Percentiles rank a stretch among this genome's conserved stretches.
These are phyloP conservation scores for Rhinoraja longicauda DNA, from an alignment of 2,797 vertebrate genomes.

Conservation along the genomic window DNA sequence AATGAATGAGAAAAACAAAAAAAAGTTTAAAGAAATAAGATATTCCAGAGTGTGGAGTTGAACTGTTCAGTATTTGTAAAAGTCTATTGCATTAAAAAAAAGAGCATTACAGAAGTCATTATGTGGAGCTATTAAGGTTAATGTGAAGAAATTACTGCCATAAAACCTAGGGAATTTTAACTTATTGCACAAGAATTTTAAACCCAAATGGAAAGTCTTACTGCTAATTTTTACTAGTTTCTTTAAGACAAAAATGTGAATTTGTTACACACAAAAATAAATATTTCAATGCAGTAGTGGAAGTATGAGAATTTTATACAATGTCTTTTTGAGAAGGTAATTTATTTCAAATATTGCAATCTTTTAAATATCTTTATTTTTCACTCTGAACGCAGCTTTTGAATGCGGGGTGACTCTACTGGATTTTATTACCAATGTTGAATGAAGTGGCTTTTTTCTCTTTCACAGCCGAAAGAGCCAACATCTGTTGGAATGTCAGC, in stretches of 20 bases:
- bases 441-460: slow-evolving; percentile 9
- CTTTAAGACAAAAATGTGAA: background rate
- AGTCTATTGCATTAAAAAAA: background rate
- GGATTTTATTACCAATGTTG: slow-evolving; percentile 33
- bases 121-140: background rate
- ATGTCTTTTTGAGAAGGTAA: background rate
- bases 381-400: background rate
- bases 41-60: background rate
- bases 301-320: background rate
- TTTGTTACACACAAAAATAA: background rate
- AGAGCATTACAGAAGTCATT: background rate
- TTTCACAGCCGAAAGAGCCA: slow-evolving; percentile 30
- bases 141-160: background rate
- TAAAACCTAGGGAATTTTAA: background rate
- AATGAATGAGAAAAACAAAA: background rate
- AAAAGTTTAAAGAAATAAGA: background rate
- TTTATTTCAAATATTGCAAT: background rate
- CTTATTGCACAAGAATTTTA: background rate
- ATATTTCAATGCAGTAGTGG: background rate
- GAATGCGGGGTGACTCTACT: slow-evolving; percentile 1
- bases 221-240: background rate
- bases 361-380: slow-evolving; percentile 14
- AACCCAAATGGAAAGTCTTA: background rate
- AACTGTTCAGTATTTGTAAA: background rate
- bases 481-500: slow-evolving; percentile 13